Conservation (phyloP, 2,113 vertebrate genomes). For the Proteles cristata region DNA sequence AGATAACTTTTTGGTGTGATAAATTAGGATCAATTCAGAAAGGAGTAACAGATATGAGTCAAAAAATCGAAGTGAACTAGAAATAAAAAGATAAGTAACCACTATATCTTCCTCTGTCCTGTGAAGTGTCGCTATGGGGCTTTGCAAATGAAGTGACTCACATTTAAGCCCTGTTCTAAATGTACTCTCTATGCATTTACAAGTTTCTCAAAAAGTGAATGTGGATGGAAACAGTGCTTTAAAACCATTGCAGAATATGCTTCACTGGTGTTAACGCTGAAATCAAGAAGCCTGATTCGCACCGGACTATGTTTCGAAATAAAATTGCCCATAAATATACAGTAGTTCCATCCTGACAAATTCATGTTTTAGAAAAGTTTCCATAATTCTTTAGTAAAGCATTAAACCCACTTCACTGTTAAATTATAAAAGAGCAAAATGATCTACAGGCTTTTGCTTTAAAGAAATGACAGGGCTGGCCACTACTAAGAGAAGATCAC, state of each 20-base stretch:
- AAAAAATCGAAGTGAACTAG: conserved; percentile 45
- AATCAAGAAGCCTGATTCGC: conserved; percentile 12
- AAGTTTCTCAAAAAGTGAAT: conserved; percentile 24
- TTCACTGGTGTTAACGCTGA: conserved; percentile 21
- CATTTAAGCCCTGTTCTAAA: conserved; percentile 30
- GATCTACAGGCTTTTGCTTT: conserved; percentile 44
- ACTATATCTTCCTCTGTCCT: not conserved
- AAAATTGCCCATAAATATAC: conserved; percentile 65
- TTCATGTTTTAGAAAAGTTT: conserved; percentile 63
- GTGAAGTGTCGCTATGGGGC: not conserved
- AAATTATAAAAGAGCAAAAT: conserved; percentile 26
- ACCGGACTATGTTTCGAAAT: conserved; percentile 58
- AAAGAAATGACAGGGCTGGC: conserved; percentile 37
- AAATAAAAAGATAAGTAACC: conserved; percentile 42
- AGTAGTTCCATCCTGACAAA: conserved; percentile 44
- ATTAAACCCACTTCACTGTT: conserved; percentile 70
- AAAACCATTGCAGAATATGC: not conserved
- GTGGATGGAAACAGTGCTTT: not conserved
- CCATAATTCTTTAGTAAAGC: conserved; percentile 70
- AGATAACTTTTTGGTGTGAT: conserved; percentile 34
- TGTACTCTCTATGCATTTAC: not conserved
- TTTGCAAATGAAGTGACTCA: not conserved
- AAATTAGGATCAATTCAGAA: conserved; percentile 24
- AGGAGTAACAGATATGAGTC: not conserved
- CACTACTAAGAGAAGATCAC: conserved; percentile 64